A percentile compares a stretch with the other conserved stretches of the same genome.
phyloP scores from a whole-genome alignment of 1,140 invertebrate genomes.

The Portunus trituberculatus region DNA sequence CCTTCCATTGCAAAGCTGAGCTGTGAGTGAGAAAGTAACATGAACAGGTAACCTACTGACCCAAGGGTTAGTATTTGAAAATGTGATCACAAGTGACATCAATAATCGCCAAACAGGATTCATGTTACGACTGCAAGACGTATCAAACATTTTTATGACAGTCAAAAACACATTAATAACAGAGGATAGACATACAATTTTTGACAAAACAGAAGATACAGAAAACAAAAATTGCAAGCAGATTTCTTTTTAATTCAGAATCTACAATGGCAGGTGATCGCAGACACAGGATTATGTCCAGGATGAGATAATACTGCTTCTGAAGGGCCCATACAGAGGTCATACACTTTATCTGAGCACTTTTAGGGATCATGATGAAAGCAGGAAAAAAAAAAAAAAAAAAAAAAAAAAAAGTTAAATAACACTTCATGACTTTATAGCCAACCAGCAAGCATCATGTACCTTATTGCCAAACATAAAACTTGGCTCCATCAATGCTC shows the following conservation, averaged over 20 bases:
- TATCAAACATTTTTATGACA: not conserved
- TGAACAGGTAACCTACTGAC: not conserved
- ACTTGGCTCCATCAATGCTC: too few relatives aligned
- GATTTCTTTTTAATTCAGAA: not conserved
- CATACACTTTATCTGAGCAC: conserved; percentile 26
- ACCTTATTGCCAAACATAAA: too few relatives aligned
- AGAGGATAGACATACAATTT: not conserved
- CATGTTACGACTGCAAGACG: not conserved
- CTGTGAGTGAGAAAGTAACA: not conserved
- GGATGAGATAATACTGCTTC: conserved; percentile 25
- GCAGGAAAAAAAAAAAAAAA: not conserved
- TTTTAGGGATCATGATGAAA: not conserved
- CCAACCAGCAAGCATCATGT: too few relatives aligned
- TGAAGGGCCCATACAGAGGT: conserved; percentile 37
- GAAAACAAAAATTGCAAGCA: not conserved
- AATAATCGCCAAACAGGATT: not conserved
- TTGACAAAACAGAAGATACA: not conserved
- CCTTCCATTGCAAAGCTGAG: conserved; percentile 46
- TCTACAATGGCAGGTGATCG: conserved; percentile 54
- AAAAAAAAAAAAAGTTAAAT: not conserved
- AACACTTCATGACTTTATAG: too few relatives aligned
- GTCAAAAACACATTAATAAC: not conserved
- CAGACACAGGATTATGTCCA: conserved; percentile 41
- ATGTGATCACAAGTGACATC: not conserved
- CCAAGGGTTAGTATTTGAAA: not conserved